Base-by-base conservation (phyloP, 1,140 invertebrate species). In the Hestina assimilis region DNA sequence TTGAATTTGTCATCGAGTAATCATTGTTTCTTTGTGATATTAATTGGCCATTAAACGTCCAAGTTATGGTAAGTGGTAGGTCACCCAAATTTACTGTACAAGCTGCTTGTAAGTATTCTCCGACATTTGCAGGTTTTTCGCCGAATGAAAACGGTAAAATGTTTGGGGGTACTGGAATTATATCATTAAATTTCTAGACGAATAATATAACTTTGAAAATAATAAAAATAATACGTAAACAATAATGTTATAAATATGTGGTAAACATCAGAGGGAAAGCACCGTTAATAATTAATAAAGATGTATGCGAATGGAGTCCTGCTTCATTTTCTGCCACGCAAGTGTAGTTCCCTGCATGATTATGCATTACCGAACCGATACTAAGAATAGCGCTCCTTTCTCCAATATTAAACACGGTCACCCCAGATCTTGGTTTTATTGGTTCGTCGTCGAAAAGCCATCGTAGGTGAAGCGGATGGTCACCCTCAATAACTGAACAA, bases 61-160 rank as follows among this genome's bases (percentile, higher is more conserved):
- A 97, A 52, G 89, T 89, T 59, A 97, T 95, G 45, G 92, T 93
- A 62, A 97, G 90, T 1, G 96, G 96, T 42, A 93, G 89, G 79
- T 97, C 95, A 29, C 96, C 96, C 79, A 96, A 95, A 62, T 93
- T 93, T n/a, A 97, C 93, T 19, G 94, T 94, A 84, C 97, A 98
- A 5, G 92, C 91, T 23, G 94, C 90, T 63, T 92, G 94, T 48
- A 92, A 91, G 71, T 91, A 92, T 72, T 94, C 93, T 59, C 93
- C 92, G 55, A 92, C 91, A 71, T 95, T 93, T 48, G 93, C 90
- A 56, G 91, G 89, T 65, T 93, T 93, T 53, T 92, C 91, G 52
- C 92, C 92, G 89, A 86, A 90, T 70, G 66, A 91, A 84, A 87
- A 89, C 85, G 92, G 92, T 64, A 89, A 75, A 60, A 93, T 90